These are phyloP conservation scores for Molanna angustata DNA, from an alignment of 2,888 invertebrate species.

Conservation along the genomic window DNA sequence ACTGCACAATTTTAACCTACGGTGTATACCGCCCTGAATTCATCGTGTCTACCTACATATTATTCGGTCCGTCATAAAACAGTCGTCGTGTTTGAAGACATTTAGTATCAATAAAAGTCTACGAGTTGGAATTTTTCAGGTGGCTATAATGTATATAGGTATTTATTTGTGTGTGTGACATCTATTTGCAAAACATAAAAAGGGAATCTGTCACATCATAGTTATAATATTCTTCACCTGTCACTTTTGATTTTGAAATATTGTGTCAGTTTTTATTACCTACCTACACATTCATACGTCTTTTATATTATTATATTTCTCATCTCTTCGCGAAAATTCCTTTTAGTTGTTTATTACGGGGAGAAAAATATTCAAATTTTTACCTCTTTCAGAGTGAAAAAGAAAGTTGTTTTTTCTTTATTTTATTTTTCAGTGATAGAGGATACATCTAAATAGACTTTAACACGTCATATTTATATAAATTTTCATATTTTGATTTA, in stretches of 20 bases:
- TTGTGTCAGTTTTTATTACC: constrained; percentile 6
- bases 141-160: constrained; percentile 4
- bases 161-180: constrained; percentile 8
- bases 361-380: background rate
- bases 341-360: background rate
- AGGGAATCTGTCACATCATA: constrained; percentile 14
- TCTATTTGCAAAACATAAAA: constrained; percentile 44
- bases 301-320: too few species aligned
- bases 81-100: constrained; percentile 24
- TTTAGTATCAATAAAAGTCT: constrained; percentile 29
- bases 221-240: constrained; percentile 16
- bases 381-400: background rate
- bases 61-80: constrained; percentile 21
- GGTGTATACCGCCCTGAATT: too few species aligned
- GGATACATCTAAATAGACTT: background rate
- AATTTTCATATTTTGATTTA: too few species aligned
- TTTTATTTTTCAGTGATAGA: background rate
- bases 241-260: constrained; percentile 18
- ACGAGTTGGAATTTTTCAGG: constrained; percentile 17
- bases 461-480: too few species aligned
- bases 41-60: too few species aligned
- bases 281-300: too few species aligned
- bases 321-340: background rate
- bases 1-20: too few species aligned
- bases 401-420: background rate